Conservation (phyloP, 2,888 invertebrate genomes). For the Augiades crinisus region DNA sequence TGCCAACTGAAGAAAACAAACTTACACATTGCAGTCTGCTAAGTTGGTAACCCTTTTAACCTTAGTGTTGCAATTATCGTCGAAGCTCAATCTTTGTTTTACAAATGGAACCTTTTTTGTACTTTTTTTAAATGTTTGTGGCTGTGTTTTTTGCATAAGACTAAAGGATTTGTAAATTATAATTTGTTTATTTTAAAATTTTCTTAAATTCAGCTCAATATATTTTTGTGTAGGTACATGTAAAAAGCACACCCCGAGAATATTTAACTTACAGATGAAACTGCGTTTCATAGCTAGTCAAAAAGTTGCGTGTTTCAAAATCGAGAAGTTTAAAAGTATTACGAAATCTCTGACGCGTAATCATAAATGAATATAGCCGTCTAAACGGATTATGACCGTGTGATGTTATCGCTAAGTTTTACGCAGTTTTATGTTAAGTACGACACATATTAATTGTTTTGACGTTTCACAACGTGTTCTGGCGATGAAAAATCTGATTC, state of each 20-base stretch:
- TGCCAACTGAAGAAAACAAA: constrained; percentile 22
- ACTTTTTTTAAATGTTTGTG: not conserved
- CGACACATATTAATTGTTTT: constrained; percentile 73
- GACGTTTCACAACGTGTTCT: constrained; percentile 57
- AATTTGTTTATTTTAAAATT: too few species aligned
- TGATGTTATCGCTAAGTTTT: constrained; percentile 26
- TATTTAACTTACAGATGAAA: too few species aligned
- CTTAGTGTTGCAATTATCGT: constrained; percentile 7
- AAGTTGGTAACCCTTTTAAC: constrained; percentile 19
- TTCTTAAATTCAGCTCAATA: too few species aligned
- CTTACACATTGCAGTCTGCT: constrained; percentile 16
- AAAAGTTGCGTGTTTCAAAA: constrained; percentile 4
- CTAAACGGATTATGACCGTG: constrained; percentile 20
- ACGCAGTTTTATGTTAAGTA: constrained; percentile 44
- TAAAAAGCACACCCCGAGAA: too few species aligned
- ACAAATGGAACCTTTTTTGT: constrained; percentile 1
- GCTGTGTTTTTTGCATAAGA: too few species aligned
- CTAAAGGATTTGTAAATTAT: too few species aligned
- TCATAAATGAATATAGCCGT: constrained; percentile 21
- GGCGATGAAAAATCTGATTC: constrained; percentile 50
- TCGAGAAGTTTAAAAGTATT: constrained; percentile 11
- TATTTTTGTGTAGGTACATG: too few species aligned
- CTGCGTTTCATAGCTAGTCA: not conserved
- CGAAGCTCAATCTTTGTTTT: constrained; percentile 15
- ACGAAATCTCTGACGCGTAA: constrained; percentile 19